These are phyloP conservation scores for Manacus vitellinus DNA, from an alignment of 2,113 vertebrate species.

Conservation along the genomic window DNA sequence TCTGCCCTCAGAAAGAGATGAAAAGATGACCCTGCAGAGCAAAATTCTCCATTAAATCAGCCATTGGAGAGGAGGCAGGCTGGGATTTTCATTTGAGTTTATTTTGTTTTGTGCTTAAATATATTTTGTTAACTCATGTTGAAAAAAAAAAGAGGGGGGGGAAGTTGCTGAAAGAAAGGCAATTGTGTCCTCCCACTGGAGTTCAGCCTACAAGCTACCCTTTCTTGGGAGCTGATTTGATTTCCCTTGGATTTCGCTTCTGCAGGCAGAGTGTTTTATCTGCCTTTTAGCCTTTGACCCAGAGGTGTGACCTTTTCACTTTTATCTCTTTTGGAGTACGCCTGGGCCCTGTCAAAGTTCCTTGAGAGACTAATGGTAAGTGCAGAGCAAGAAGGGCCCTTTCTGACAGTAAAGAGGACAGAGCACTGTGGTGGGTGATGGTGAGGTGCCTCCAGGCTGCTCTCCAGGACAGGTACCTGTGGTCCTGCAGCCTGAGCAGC, in stretches of 20 bases:
- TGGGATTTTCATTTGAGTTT: conserved; percentile 3
- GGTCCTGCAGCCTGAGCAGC: not conserved
- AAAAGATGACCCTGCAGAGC: conserved; percentile 31
- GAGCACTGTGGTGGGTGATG: not conserved
- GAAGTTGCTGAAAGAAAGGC: conserved; percentile 15
- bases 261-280: conserved; percentile 45
- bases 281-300: conserved; percentile 66
- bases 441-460: not conserved
- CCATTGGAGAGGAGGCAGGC: not conserved
- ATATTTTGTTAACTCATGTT: conserved; percentile 35
- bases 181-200: not conserved
- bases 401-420: not conserved
- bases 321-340: conserved; percentile 49
- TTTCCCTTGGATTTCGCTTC: conserved; percentile 35
- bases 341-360: conserved; percentile 24
- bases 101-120: conserved; percentile 40
- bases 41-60: conserved; percentile 7
- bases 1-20: not conserved
- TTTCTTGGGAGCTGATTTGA: conserved; percentile 12
- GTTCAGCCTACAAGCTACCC: not conserved
- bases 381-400: not conserved
- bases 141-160: not conserved
- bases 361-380: not conserved
- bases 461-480: not conserved
- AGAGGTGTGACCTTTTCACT: conserved; percentile 53